phyloP scores from a whole-genome alignment of 2,888 invertebrate genomes.

The Hyalella azteca region DNA sequence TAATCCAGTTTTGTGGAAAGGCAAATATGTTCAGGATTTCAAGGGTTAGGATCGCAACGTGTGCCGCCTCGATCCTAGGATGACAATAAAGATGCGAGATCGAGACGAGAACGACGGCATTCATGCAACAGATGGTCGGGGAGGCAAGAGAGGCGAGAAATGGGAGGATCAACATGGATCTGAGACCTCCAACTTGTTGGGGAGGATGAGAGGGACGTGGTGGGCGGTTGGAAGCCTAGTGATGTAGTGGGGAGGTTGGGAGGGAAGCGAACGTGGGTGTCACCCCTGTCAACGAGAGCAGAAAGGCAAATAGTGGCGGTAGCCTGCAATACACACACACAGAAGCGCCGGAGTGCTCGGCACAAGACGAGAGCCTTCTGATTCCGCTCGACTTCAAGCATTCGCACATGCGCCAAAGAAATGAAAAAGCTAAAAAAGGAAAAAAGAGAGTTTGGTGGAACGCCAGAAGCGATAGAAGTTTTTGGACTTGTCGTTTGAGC shows the following conservation, averaged over 20 bases:
- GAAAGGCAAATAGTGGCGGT: constrained; percentile 34
- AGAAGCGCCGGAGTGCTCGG: not conserved
- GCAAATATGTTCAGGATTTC: too few relatives aligned
- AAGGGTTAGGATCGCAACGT: not conserved
- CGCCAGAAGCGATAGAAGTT: not conserved
- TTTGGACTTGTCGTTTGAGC: not conserved
- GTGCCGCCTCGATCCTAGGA: not conserved
- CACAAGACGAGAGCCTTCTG: not conserved
- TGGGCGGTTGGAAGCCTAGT: not conserved
- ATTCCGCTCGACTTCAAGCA: constrained; percentile 24
- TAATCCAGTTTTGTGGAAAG: too few relatives aligned
- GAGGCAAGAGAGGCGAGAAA: constrained; percentile 27
- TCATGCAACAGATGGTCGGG: constrained; percentile 36
- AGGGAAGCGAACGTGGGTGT: not conserved
- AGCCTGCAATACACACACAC: not conserved
- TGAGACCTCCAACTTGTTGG: not conserved
- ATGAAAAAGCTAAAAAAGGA: not conserved
- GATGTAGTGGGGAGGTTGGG: not conserved
- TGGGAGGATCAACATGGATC: constrained; percentile 5
- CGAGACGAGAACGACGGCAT: not conserved
- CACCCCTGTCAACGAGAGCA: constrained; percentile 23
- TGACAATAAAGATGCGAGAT: constrained; percentile 19
- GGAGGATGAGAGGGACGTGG: not conserved
- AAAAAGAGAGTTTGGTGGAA: not conserved
- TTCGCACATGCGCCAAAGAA: too few relatives aligned